A percentile compares a stretch with the other conserved stretches of the same genome.
phyloP scores from a whole-genome alignment of 2,113 vertebrate genomes.

The Leiothrix lutea region DNA sequence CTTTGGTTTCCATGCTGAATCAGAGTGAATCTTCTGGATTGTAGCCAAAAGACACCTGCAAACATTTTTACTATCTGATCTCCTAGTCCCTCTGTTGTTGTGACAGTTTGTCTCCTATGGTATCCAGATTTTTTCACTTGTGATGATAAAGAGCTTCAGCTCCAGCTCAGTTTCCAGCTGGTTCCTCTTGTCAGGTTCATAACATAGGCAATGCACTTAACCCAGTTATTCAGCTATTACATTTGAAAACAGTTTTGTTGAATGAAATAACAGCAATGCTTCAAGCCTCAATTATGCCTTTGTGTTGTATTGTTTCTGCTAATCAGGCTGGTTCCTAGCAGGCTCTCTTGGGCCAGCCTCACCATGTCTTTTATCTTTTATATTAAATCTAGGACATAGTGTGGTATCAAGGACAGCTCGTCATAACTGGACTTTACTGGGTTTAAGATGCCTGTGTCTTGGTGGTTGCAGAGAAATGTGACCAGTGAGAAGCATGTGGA shows the following conservation, averaged over 20 bases:
- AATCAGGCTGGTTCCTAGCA: not conserved
- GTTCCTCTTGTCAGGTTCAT: not conserved
- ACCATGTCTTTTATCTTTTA: not conserved
- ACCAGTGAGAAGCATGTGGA: not conserved
- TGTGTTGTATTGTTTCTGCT: not conserved
- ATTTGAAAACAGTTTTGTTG: conserved; percentile 5
- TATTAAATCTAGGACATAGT: not conserved
- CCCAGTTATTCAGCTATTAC: not conserved
- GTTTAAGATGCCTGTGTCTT: not conserved
- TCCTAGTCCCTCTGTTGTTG: conserved; percentile 25
- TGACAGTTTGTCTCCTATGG: not conserved
- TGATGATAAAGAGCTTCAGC: conserved; percentile 13
- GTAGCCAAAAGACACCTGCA: conserved; percentile 17
- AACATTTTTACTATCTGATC: conserved; percentile 7
- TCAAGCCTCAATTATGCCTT: not conserved
- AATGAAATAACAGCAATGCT: not conserved
- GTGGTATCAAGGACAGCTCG: not conserved
- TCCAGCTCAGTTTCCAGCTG: conserved; percentile 12
- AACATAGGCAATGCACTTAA: not conserved
- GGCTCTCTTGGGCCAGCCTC: not conserved
- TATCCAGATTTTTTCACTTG: conserved; percentile 22
- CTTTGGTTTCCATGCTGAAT: not conserved
- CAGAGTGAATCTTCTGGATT: not conserved
- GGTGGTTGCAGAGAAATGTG: not conserved
- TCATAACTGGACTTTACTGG: not conserved